Percentiles rank a stretch among this genome's conserved stretches.
These are phyloP conservation scores for Pardosa pseudoannulata DNA, from an alignment of 2,888 invertebrate species.

Conservation along the genomic window DNA sequence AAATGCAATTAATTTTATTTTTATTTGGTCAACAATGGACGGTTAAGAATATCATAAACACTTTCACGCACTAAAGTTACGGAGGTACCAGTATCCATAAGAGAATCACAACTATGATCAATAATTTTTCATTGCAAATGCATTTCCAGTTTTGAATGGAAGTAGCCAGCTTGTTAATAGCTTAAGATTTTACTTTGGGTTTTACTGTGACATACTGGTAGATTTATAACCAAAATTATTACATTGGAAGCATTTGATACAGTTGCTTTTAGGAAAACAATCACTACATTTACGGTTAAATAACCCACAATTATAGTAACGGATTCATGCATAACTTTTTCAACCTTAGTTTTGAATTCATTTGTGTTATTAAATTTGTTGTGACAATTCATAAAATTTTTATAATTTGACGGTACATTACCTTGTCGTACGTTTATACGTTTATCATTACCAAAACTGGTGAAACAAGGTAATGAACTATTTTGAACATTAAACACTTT, in stretches of 20 bases:
- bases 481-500: not conserved
- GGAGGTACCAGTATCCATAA: not conserved
- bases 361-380: not conserved
- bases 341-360: not conserved
- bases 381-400: not conserved
- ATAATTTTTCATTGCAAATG: not conserved
- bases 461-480: not conserved
- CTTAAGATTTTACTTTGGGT: too few species aligned
- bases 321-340: not conserved
- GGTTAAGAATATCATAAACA: not conserved
- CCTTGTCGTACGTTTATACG: not conserved
- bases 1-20: not conserved
- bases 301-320: not conserved
- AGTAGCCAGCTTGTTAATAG: too few species aligned
- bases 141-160: not conserved
- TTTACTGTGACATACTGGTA: too few species aligned
- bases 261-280: not conserved
- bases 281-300: not conserved
- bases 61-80: not conserved
- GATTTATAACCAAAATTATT: too few species aligned
- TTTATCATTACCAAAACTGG: not conserved
- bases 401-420: not conserved
- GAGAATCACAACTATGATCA: not conserved
- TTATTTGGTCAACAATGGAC: not conserved
- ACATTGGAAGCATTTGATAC: too few species aligned